These are phyloP conservation scores for Invenusta paracnida DNA, from an alignment of 2,888 invertebrate species.

Conservation along the genomic window DNA sequence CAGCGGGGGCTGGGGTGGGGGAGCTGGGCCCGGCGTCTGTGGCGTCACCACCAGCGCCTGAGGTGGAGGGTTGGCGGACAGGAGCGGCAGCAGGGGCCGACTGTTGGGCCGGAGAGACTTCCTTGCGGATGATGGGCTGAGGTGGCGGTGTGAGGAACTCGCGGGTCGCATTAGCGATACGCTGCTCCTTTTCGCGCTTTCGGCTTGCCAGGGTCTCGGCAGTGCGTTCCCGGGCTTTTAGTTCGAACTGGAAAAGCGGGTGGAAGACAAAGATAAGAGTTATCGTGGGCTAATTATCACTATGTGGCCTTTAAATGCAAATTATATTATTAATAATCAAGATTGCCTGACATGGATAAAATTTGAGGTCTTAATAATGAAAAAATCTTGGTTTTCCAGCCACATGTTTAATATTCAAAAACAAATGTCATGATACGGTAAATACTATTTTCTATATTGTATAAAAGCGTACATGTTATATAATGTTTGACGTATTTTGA, in stretches of 20 bases:
- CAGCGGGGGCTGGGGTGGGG: not conserved
- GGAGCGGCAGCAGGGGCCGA: not conserved
- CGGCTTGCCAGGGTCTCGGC: conserved; percentile 31
- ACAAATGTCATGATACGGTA: no score
- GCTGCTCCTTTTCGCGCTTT: conserved; percentile 4
- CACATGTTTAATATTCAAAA: no score
- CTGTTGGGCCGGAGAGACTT: conserved; percentile 9
- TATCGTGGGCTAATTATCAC: not conserved
- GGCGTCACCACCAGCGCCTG: not conserved
- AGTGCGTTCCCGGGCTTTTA: conserved; percentile 38
- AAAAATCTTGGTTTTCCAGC: no score
- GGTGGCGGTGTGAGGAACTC: conserved; percentile 40
- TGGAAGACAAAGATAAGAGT: not conserved
- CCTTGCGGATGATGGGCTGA: not conserved
- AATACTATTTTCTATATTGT: no score
- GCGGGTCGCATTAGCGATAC: conserved; percentile 8
- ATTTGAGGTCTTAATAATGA: no score
- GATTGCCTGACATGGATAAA: no score
- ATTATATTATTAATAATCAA: no score
- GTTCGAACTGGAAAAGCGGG: conserved; percentile 32
- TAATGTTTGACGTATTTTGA: no score
- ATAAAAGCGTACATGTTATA: no score
- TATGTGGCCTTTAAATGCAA: no score
- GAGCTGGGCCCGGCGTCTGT: not conserved
- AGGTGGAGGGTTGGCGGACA: not conserved